phyloP scores from a whole-genome alignment of 2,113 vertebrate species.

The Oreotrochilus melanogaster region DNA sequence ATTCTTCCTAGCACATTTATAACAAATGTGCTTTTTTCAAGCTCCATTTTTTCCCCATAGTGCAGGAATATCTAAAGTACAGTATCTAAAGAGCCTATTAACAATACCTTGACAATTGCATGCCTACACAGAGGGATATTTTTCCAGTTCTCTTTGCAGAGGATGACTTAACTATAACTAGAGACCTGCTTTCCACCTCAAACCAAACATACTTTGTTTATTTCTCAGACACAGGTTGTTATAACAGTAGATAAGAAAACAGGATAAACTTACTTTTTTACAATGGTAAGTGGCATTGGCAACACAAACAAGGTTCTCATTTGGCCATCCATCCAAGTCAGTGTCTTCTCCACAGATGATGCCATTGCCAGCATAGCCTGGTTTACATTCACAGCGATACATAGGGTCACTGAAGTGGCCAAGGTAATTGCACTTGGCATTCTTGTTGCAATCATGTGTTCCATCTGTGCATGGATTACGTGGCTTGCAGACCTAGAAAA shows the following conservation, averaged over 20 bases:
- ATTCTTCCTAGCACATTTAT: background rate
- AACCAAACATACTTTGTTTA: background rate
- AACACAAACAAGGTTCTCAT: constrained; percentile 89
- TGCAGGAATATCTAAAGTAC: background rate
- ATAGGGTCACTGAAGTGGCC: constrained; percentile 93
- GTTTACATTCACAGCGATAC: constrained; percentile 97
- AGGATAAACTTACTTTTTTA: constrained; percentile 87
- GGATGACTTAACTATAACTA: background rate
- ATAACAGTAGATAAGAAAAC: fast-evolving
- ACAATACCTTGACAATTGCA: background rate
- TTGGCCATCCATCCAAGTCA: constrained; percentile 97
- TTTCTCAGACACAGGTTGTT: background rate
- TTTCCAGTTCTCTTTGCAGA: background rate
- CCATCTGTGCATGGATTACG: constrained; percentile 94
- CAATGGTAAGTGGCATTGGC: constrained; percentile 98
- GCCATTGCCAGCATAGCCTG: constrained; percentile 96
- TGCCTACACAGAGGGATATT: background rate
- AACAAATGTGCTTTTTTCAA: background rate
- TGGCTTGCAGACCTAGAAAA: constrained; percentile 89
- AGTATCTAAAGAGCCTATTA: background rate
- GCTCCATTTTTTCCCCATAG: background rate
- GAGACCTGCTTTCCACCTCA: background rate
- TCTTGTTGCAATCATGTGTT: constrained; percentile 94
- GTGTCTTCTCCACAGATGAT: constrained; percentile 94
- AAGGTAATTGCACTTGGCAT: constrained; percentile 96